These are phyloP conservation scores for Trichonephila clavata DNA, from an alignment of 1,140 invertebrate genomes.

Conservation along the genomic window DNA sequence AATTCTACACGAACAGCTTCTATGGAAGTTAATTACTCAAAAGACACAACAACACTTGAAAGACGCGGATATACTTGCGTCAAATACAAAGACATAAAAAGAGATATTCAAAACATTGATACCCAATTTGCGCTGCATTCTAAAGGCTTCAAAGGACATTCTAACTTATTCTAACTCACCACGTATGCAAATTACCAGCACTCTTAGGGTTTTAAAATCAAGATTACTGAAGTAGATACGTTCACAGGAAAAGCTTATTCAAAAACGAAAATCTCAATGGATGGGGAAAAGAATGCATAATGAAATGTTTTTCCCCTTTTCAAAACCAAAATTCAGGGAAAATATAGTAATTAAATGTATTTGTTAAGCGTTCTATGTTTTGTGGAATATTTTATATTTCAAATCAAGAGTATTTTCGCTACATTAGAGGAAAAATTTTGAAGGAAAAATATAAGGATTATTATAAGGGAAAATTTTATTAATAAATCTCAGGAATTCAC, in stretches of 20 bases:
- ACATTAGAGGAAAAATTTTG: too few relatives aligned
- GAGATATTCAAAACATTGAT: background rate
- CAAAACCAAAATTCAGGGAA: background rate
- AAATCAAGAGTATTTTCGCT: too few relatives aligned
- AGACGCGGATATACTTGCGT: background rate
- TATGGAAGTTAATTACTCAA: background rate
- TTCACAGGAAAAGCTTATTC: background rate
- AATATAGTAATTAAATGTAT: background rate
- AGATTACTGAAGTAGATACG: background rate
- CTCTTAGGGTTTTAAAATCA: slow-evolving; percentile 42
- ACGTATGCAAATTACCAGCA: slow-evolving; percentile 26
- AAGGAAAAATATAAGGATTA: too few relatives aligned
- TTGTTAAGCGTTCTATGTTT: background rate
- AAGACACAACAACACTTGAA: background rate
- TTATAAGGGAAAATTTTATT: too few relatives aligned
- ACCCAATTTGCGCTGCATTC: slow-evolving; percentile 1
- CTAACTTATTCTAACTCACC: background rate
- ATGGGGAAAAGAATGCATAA: background rate
- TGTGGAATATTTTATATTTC: too few relatives aligned
- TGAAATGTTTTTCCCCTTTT: background rate
- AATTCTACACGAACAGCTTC: background rate
- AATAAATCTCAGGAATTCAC: too few relatives aligned
- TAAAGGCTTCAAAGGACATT: background rate
- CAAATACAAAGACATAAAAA: background rate
- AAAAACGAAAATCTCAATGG: slow-evolving; percentile 3